Percentiles rank a stretch among this genome's conserved stretches.
Conservation (phyloP, 2,797 vertebrate genomes). For the Delichon dasypus region DNA sequence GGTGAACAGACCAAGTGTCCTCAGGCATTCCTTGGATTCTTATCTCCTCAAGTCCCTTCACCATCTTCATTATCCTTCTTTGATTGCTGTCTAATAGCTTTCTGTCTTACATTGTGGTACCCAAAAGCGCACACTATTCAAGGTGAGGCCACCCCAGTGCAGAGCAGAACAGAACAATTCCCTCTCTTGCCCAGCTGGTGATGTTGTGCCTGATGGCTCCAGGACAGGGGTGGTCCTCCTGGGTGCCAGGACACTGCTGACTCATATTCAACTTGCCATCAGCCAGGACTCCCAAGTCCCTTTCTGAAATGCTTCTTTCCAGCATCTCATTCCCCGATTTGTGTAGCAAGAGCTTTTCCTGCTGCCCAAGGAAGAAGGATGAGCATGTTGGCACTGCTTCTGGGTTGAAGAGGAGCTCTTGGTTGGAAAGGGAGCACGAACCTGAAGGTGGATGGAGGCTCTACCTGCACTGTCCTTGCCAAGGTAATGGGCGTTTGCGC, state of each 20-base stretch:
- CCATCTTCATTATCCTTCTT: not conserved
- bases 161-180: not conserved
- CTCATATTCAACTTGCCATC: not conserved
- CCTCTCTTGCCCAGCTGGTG: not conserved
- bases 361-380: not conserved
- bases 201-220: not conserved
- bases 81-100: not conserved
- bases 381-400: rapidly evolving
- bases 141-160: not conserved
- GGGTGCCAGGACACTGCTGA: not conserved
- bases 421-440: not conserved
- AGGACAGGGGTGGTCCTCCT: not conserved
- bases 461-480: not conserved
- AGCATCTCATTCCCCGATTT: not conserved
- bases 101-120: not conserved
- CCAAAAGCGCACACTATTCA: rapidly evolving
- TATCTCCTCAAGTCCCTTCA: not conserved
- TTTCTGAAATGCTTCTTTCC: not conserved
- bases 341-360: not conserved
- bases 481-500: not conserved
- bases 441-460: not conserved
- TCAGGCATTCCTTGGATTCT: not conserved
- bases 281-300: not conserved
- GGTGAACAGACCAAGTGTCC: not conserved
- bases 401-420: not conserved